phyloP scores from a whole-genome alignment of 2,113 vertebrate species.

The Penelope pileata region DNA sequence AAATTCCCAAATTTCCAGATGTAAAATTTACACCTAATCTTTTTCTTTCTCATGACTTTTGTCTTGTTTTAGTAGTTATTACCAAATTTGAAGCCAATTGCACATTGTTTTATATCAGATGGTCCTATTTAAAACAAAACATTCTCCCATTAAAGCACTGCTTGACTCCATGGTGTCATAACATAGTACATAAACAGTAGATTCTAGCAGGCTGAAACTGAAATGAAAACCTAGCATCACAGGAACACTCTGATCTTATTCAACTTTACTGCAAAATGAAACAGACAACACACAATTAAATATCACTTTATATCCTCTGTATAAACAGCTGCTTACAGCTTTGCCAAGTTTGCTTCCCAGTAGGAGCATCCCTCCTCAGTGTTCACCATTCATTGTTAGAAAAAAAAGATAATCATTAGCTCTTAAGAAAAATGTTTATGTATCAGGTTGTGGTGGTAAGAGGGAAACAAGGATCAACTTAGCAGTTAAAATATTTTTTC shows the following conservation, averaged over 20 bases:
- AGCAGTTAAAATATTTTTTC: background rate
- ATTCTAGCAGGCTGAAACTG: background rate
- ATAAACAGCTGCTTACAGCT: background rate
- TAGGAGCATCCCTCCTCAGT: background rate
- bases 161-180: background rate
- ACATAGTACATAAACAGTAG: background rate
- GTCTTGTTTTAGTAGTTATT: background rate
- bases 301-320: background rate
- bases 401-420: accelerated
- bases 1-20: background rate
- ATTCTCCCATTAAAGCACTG: background rate
- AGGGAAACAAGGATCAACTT: background rate
- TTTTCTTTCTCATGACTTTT: background rate
- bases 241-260: background rate
- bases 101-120: background rate
- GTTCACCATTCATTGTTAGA: background rate
- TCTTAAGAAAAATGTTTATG: background rate
- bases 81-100: background rate
- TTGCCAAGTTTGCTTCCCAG: background rate
- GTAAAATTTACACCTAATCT: background rate
- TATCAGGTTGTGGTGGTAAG: background rate
- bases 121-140: background rate
- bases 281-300: background rate
- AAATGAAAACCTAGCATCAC: background rate
- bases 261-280: background rate